phyloP scores from a whole-genome alignment of 2,797 vertebrate species.

The Amblyopsis hoosieri region DNA sequence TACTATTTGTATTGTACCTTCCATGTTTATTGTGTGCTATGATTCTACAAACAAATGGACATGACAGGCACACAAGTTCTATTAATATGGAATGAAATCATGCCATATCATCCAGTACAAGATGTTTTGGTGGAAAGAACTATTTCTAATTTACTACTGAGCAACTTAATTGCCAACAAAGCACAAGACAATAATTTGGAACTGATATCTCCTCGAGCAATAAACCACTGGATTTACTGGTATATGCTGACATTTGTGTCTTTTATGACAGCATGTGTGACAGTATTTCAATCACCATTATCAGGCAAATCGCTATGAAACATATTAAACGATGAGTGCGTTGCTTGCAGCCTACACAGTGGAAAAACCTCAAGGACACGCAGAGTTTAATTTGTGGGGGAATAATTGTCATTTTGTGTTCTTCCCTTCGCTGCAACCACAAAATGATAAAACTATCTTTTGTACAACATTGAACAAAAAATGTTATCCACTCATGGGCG shows the following conservation, averaged over 20 bases:
- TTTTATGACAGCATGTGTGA: constrained; percentile 8
- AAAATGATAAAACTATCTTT: constrained; percentile 21
- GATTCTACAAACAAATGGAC: neutral
- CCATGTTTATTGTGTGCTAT: no score
- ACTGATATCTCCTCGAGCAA: constrained; percentile 4
- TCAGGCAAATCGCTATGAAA: constrained; percentile 6
- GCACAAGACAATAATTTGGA: neutral
- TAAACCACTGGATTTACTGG: constrained; percentile 14
- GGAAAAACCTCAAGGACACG: constrained; percentile 1
- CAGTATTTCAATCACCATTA: constrained; percentile 19
- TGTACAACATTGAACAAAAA: constrained; percentile 9
- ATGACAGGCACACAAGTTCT: neutral
- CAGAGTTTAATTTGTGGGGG: neutral
- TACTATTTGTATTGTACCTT: no score
- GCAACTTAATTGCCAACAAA: constrained; percentile 6
- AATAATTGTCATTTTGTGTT: constrained; percentile 5
- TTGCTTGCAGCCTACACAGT: neutral
- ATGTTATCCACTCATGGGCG: constrained; percentile 1
- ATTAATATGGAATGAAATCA: no score
- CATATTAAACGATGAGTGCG: neutral
- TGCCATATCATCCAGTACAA: neutral
- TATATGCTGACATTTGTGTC: constrained; percentile 7
- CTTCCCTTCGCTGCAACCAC: neutral
- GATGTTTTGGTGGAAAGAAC: neutral
- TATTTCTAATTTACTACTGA: neutral